Base-by-base conservation (phyloP, 2,888 invertebrate species). In the Keiferia lycopersicella region DNA sequence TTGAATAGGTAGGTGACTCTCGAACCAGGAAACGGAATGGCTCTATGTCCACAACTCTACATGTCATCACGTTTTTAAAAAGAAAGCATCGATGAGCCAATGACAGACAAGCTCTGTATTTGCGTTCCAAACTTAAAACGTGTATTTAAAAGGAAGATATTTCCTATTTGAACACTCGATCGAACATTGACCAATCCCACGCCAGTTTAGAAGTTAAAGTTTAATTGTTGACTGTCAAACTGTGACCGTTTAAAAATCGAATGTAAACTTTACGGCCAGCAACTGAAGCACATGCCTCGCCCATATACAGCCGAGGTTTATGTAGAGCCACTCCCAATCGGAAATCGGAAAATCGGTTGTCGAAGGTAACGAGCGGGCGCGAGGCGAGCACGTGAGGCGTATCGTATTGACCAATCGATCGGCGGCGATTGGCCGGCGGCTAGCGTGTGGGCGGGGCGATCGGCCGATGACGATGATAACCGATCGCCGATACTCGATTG, bases 361-460 rank as follows among this genome's bases (percentile, higher is more conserved):
- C 62, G 62, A 53, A 62, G 53, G 56, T 62, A 53, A 56, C 64
- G 60, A 62, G 53, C 66, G 63, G 60, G 63, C 67, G 68, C 62
- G 66, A 61, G 60, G 63, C 67, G 68, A 63, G 66, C 64, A 73
- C 64, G 74, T 72, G 73, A 79, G 81, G 82, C 84, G 82, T 77
- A 67, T 71, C 73, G 80, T 79, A 78, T 80, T 85, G 88, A 84
- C 85, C 86, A 77, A 87, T 88, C 86, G 84, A 90, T 90, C 77
- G 84, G 75, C 75, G 76, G 83, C 78, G 81, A 90, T 89, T 88
- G 90, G 90, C 83, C 89, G 84, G 80, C 69, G 72, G 70, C 70
- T 71, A 71, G 69, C 65, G 67, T 72, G 75, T 77, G 83, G 90
- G 88, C 88, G 89, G 87, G 78, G 88, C 79, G 74, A 72, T 65